Percentiles rank a stretch among this genome's conserved stretches.
phyloP scores from a whole-genome alignment of 2,888 invertebrate species.

The Nowickia ferox region DNA sequence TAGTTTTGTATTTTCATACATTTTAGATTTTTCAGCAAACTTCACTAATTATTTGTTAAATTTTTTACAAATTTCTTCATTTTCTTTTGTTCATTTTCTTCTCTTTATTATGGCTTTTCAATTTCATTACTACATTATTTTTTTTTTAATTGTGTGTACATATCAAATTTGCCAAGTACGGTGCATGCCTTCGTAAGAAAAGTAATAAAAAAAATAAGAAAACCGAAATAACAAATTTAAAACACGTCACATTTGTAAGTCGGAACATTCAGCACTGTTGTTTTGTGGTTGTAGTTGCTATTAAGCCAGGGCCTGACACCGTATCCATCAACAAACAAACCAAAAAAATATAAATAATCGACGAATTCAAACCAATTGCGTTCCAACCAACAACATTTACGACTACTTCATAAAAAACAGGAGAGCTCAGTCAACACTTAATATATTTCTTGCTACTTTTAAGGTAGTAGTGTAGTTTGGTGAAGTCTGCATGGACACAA shows the following conservation, averaged over 20 bases:
- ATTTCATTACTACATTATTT: not conserved
- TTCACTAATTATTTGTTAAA: not conserved
- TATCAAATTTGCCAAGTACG: not conserved
- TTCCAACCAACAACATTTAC: conserved; percentile 42
- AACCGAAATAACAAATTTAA: conserved; percentile 56
- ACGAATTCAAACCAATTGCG: conserved; percentile 57
- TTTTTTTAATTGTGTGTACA: conserved; percentile 1
- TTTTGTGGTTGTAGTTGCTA: conserved; percentile 68
- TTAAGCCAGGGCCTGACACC: conserved; percentile 66
- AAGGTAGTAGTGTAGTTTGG: conserved; percentile 50
- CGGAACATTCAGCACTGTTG: conserved; percentile 71
- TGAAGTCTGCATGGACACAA: conserved; percentile 50
- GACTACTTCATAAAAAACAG: conserved; percentile 36
- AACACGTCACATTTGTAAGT: conserved; percentile 71
- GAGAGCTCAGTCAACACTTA: conserved; percentile 61
- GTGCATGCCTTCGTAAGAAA: not conserved
- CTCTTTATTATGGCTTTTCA: conserved; percentile 1
- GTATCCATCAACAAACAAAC: conserved; percentile 64
- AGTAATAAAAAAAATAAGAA: conserved; percentile 13
- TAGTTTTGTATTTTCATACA: not conserved
- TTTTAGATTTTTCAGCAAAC: not conserved
- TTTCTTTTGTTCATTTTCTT: conserved; percentile 9
- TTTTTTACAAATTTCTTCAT: not conserved
- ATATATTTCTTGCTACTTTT: conserved; percentile 57
- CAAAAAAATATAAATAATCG: conserved; percentile 33